Evolutionary conservation across 2,113 vertebrate genomes (phyloP), one percentile per base, ranked within the genome.

Genomic region (Eudorcas thomsonii): DNA sequence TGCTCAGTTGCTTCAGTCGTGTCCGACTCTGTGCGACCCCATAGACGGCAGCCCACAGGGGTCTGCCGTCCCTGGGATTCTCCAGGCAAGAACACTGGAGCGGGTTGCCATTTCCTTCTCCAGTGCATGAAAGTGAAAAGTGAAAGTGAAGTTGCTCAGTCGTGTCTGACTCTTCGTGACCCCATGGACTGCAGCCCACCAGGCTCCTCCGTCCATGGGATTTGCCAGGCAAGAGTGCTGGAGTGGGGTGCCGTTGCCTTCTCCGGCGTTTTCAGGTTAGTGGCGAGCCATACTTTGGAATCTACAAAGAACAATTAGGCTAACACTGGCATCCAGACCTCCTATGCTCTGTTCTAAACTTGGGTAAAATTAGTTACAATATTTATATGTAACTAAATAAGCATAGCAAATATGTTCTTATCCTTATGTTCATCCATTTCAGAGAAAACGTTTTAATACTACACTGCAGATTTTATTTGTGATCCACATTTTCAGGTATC

Each of bases 91-190:
- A 33, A 62, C 60, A 62, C 14, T 62, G 60, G 60, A 62, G 60
- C 0, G 1, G 30, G 60, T 33, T 62, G 30, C 30, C 30, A 33
- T 16, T 62, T 62, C 60, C 30, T 62, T 62, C 60, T 33, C 30
- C 60, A 62, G 16, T 62, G 30, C 60, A 62, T 33, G 60, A 62
- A 62, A 62, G 14, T 62, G 59, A 60, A 60, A 60, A 60, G 59
- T 60, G 60, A 62, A 62, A 62, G 60, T 33, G 60, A 62, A 62
- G 14, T 62, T 62, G 13, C 14, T 62, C 28, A 62, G 60, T 62
- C 2, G 1, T 33, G 13, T 33, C 60, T 7, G 6, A 15, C 60
- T 62, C 13, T 30, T 62, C 1, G 0, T 0, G 6, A 62, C 6
- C 60, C 60, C 14, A 62, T 33, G 28, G 28, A 16, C 28, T 62